Percentiles rank a stretch among this genome's conserved stretches.
These are phyloP conservation scores for Hirundichthys speculiger DNA, from an alignment of 2,113 vertebrate genomes.

Conservation along the genomic window DNA sequence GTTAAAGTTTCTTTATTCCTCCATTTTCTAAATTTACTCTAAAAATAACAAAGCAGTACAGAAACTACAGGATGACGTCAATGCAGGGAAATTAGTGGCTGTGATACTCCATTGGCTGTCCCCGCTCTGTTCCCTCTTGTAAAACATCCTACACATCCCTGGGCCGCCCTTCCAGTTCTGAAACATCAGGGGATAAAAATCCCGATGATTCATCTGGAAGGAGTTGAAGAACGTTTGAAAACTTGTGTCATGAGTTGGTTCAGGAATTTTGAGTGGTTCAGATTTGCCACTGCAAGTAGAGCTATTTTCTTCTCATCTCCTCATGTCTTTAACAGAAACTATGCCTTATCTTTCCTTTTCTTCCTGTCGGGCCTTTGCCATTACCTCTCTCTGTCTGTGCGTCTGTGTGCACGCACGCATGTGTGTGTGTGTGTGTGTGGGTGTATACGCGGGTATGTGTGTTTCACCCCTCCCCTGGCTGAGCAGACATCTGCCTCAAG, in stretches of 20 bases:
- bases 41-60: constrained; percentile 11
- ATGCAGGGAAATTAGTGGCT: constrained; percentile 7
- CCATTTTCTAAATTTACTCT: constrained; percentile 23
- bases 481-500: constrained; percentile 95
- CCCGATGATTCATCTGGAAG: constrained; percentile 46
- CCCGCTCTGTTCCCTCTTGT: constrained; percentile 4
- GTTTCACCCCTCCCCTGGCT: constrained; percentile 62
- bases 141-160: constrained; percentile 19
- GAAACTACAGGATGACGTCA: constrained; percentile 26
- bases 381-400: constrained; percentile 8
- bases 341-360: constrained; percentile 57
- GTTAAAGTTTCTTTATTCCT: constrained; percentile 12
- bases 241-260: neutral
- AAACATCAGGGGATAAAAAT: constrained; percentile 37
- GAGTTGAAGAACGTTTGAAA: constrained; percentile 18
- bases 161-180: constrained; percentile 8
- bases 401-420: no score
- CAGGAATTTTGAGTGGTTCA: constrained; percentile 7
- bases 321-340: constrained; percentile 45
- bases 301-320: constrained; percentile 8
- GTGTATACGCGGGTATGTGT: constrained; percentile 15
- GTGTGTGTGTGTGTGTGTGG: no score
- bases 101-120: no score
- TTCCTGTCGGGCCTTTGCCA: constrained; percentile 51
- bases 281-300: constrained; percentile 1